Conservation (phyloP, 2,888 invertebrate species). For the Mimachlamys varia region DNA sequence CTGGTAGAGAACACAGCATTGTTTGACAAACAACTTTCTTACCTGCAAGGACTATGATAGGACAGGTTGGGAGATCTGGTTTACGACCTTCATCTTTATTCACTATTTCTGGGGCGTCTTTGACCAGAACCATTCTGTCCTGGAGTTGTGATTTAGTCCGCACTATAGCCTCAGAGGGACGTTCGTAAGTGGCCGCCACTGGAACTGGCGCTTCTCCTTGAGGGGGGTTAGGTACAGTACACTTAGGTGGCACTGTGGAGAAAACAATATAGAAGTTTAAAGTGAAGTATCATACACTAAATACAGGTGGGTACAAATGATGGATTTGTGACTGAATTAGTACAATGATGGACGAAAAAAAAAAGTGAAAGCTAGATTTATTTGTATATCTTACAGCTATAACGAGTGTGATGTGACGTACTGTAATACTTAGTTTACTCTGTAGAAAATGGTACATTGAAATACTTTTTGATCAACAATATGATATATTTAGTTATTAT, state of each 20-base stretch:
- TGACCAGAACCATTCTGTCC: slow-evolving; percentile 41
- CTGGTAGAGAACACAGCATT: no score
- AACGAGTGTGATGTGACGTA: no score
- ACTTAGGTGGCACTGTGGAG: slow-evolving; percentile 47
- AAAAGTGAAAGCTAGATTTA: no score
- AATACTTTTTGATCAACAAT: no score
- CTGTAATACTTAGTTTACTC: no score
- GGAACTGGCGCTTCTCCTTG: slow-evolving; percentile 49
- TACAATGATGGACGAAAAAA: no score
- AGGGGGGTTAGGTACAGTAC: slow-evolving; percentile 47
- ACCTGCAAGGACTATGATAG: slow-evolving; percentile 85
- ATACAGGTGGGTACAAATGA: no score
- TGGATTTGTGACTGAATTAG: not conserved
- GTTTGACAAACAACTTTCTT: slow-evolving; percentile 34
- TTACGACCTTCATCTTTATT: slow-evolving; percentile 74
- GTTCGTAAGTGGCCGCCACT: slow-evolving; percentile 2
- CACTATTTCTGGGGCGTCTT: slow-evolving; percentile 60
- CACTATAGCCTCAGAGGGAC: not conserved
- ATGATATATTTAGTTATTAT: no score
- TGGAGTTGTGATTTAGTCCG: slow-evolving; percentile 9
- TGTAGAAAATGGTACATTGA: no score
- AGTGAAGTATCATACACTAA: no score
- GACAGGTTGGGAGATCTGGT: slow-evolving; percentile 81
- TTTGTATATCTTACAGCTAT: no score
- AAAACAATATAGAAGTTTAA: not conserved